Conservation (phyloP, 37 sponge, comb jelly and placozoan genomes). For the Eunapius fragilis region DNA sequence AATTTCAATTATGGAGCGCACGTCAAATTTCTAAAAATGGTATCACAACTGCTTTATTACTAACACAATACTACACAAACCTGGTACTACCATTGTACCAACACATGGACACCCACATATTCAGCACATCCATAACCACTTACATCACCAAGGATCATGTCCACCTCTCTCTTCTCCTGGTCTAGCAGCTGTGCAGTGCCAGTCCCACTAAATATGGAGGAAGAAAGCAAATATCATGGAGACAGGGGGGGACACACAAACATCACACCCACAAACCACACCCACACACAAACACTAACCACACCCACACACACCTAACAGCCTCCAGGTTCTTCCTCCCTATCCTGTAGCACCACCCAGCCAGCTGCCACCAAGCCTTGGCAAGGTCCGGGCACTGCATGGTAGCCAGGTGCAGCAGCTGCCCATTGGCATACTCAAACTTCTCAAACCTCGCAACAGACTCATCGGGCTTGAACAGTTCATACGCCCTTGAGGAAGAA, state of each 20-base stretch:
- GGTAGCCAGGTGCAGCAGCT: constrained; percentile 81
- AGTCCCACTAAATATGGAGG: constrained; percentile 32
- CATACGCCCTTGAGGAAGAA: constrained; percentile 22
- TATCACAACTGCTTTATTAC: no score
- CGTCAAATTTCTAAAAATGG: no score
- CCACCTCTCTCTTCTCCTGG: constrained; percentile 67
- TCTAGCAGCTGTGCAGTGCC: constrained; percentile 74
- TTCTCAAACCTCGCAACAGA: constrained; percentile 78
- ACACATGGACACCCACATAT: not conserved
- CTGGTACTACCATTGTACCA: no score
- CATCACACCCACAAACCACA: constrained; percentile 16
- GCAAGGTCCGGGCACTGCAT: constrained; percentile 80
- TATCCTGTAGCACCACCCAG: constrained; percentile 92
- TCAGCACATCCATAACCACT: not conserved
- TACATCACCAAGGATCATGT: constrained; percentile 29
- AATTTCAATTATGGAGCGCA: no score
- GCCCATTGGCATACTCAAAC: constrained; percentile 79
- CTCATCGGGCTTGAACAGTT: constrained; percentile 75
- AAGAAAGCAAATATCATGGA: not conserved
- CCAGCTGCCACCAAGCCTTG: constrained; percentile 89
- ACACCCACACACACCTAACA: constrained; percentile 48
- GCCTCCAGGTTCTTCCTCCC: constrained; percentile 90
- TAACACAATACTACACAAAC: no score
- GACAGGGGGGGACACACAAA: constrained; percentile 10
- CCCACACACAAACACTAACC: not conserved